phyloP scores from a whole-genome alignment of 2,113 vertebrate genomes.

The Todiramphus chloris region DNA sequence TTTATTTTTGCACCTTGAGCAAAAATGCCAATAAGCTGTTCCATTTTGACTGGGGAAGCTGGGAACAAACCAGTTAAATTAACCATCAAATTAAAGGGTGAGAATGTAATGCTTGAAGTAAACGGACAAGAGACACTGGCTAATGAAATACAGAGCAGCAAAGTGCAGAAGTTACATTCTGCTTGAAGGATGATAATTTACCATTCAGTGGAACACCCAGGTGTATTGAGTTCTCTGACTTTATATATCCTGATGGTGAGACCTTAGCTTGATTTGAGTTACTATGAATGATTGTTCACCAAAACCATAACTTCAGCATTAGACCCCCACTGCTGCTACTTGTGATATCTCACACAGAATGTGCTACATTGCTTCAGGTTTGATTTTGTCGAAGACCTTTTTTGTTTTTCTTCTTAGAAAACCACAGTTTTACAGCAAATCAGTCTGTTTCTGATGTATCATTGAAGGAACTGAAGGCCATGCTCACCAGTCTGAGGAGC shows the following conservation, averaged over 20 bases:
- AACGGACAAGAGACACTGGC: background rate
- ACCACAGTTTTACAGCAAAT: background rate
- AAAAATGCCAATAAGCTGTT: background rate
- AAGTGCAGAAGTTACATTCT: background rate
- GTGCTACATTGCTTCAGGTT: background rate
- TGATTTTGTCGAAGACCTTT: background rate
- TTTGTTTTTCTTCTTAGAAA: background rate
- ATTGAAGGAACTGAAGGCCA: background rate
- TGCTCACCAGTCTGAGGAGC: background rate
- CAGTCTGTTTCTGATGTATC: background rate
- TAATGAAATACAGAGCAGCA: background rate
- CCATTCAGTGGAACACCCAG: background rate
- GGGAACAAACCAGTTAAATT: background rate
- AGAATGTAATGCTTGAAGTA: background rate
- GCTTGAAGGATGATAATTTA: background rate
- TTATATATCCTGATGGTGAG: background rate
- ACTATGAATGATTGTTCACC: background rate
- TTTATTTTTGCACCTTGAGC: background rate
- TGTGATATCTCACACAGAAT: fast-evolving
- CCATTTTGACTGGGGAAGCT: background rate
- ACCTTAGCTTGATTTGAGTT: background rate
- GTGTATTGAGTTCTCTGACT: background rate
- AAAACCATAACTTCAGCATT: background rate
- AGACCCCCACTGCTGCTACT: background rate
- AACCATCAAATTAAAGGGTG: background rate